Percentiles rank a stretch among this genome's conserved stretches.
phyloP scores from a whole-genome alignment of 2,888 invertebrate genomes.

The Heteromyza rotundicornis region DNA sequence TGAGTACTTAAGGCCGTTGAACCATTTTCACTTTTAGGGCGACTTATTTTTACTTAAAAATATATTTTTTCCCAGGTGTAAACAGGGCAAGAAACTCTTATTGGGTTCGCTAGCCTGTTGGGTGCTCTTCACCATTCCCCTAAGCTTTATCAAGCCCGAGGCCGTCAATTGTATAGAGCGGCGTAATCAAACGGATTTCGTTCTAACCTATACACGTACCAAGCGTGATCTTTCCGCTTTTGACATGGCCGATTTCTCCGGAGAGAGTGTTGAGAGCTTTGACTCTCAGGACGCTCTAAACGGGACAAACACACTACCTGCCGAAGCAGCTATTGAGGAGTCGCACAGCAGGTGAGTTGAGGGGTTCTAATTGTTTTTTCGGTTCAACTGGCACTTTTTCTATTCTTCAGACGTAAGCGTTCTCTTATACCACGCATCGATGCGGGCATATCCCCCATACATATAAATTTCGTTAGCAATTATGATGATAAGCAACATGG shows the following conservation, averaged over 20 bases:
- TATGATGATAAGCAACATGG: slow-evolving; percentile 74
- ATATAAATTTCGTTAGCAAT: slow-evolving; percentile 77
- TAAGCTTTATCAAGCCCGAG: slow-evolving; percentile 94
- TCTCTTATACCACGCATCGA: slow-evolving; percentile 54
- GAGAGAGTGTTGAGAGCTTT: slow-evolving; percentile 30
- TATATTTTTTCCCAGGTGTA: slow-evolving; percentile 68
- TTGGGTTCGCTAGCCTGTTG: slow-evolving; percentile 91
- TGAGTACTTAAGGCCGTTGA: slow-evolving; percentile 47
- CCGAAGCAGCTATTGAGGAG: slow-evolving; percentile 30
- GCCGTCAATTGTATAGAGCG: slow-evolving; percentile 83
- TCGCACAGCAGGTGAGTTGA: slow-evolving; percentile 39
- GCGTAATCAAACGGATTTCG: slow-evolving; percentile 70
- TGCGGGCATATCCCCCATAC: slow-evolving; percentile 70
- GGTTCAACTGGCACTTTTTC: not conserved
- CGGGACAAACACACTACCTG: slow-evolving; percentile 25
- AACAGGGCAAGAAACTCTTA: slow-evolving; percentile 85
- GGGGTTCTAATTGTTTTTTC: not conserved
- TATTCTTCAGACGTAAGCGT: slow-evolving; percentile 43
- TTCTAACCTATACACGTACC: slow-evolving; percentile 64
- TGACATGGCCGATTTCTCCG: slow-evolving; percentile 30
- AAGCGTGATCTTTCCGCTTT: slow-evolving; percentile 63
- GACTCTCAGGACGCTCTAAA: slow-evolving; percentile 23
- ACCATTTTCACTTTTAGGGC: not conserved
- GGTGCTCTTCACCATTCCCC: slow-evolving; percentile 95
- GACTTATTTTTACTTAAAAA: not conserved